phyloP scores from a whole-genome alignment of 2,888 invertebrate genomes.

The Drosophila nr. perissopoda region DNA sequence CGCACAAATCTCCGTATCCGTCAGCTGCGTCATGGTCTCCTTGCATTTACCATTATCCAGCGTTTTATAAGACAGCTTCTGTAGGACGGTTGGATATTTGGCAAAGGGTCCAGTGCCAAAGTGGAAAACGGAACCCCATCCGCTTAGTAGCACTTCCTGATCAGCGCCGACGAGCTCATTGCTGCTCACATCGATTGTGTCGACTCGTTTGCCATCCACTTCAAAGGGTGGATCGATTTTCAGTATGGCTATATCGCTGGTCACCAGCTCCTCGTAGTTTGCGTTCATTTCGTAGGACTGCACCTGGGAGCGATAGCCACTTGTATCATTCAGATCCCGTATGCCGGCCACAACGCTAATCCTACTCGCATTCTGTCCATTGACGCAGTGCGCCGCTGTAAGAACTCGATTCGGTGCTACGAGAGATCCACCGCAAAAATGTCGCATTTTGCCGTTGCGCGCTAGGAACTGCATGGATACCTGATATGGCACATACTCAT shows the following conservation, averaged over 20 bases:
- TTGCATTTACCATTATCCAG: slow-evolving; percentile 81
- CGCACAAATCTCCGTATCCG: slow-evolving; percentile 84
- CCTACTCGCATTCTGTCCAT: slow-evolving; percentile 76
- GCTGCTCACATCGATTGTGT: slow-evolving; percentile 84
- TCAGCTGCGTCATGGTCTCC: slow-evolving; percentile 75
- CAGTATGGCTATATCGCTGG: slow-evolving; percentile 83
- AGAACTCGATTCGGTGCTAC: slow-evolving; percentile 81
- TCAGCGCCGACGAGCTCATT: slow-evolving; percentile 73
- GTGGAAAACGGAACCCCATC: slow-evolving; percentile 84
- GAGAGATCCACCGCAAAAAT: slow-evolving; percentile 84
- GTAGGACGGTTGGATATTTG: slow-evolving; percentile 79
- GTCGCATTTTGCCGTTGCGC: slow-evolving; percentile 71
- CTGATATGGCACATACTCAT: slow-evolving; percentile 81
- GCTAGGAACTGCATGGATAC: slow-evolving; percentile 79
- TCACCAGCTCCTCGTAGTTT: slow-evolving; percentile 80
- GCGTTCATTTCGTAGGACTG: slow-evolving; percentile 81
- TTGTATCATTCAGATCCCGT: slow-evolving; percentile 71
- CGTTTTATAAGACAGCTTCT: slow-evolving; percentile 79
- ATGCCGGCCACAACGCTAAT: slow-evolving; percentile 80
- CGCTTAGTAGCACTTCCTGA: slow-evolving; percentile 77
- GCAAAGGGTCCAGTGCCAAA: slow-evolving; percentile 81
- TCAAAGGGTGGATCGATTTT: slow-evolving; percentile 79
- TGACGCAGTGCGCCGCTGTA: slow-evolving; percentile 84
- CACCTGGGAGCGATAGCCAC: slow-evolving; percentile 74
- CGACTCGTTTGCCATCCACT: slow-evolving; percentile 80